phyloP scores from a whole-genome alignment of 2,113 vertebrate genomes.

The Casuarius casuarius region DNA sequence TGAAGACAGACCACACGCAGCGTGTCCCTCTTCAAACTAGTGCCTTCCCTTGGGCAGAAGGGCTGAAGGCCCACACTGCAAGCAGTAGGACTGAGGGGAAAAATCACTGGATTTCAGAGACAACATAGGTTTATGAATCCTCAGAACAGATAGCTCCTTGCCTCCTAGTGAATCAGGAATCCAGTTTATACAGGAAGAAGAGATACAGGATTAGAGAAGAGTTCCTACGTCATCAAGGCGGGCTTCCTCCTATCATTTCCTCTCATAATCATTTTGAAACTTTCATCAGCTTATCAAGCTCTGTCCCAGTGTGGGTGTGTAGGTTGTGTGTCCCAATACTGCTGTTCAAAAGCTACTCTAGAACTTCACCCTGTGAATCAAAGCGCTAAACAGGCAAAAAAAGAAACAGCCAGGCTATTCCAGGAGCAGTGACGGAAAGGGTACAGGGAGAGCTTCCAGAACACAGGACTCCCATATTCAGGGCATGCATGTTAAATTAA shows the following conservation, averaged over 20 bases:
- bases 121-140: not conserved
- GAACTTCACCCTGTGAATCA: too few species aligned
- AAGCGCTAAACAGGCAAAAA: too few species aligned
- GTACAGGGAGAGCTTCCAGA: too few species aligned
- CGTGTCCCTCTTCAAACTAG: accelerated
- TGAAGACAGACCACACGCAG: not conserved
- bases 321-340: too few species aligned
- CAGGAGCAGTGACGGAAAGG: too few species aligned
- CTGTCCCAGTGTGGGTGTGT: too few species aligned
- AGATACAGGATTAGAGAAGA: not conserved
- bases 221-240: not conserved
- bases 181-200: not conserved
- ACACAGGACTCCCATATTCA: too few species aligned
- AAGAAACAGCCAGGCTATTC: too few species aligned
- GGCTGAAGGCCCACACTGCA: not conserved
- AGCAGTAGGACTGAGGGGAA: not conserved
- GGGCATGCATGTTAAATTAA: too few species aligned
- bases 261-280: too few species aligned
- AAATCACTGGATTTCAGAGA: not conserved
- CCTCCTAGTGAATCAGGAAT: not conserved
- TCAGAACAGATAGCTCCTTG: not conserved
- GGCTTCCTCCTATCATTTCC: not conserved
- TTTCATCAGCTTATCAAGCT: too few species aligned
- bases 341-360: too few species aligned
- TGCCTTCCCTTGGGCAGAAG: not conserved